Evolutionary conservation across 2,888 invertebrate species (phyloP).

Genomic region (Arrhopalites spinosus): DNA sequence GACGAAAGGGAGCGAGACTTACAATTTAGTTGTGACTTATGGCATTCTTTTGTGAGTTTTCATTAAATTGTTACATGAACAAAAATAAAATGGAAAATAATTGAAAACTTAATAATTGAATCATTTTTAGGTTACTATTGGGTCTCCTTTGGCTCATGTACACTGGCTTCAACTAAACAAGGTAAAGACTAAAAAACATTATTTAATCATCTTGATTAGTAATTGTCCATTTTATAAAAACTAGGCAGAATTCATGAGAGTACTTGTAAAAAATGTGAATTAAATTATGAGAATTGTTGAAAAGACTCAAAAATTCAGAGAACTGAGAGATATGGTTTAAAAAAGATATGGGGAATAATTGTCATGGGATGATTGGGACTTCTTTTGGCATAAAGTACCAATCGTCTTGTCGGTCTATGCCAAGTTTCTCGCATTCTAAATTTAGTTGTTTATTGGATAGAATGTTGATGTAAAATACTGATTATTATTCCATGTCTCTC

Average conservation of each 20-base stretch:
- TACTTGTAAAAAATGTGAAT: neutral
- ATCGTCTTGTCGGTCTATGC: too few relatives aligned
- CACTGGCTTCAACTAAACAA: constrained; percentile 36
- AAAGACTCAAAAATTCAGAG: neutral
- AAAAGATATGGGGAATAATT: neutral
- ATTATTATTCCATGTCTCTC: too few relatives aligned
- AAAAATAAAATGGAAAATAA: too few relatives aligned
- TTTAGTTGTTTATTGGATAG: too few relatives aligned
- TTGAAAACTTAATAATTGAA: too few relatives aligned
- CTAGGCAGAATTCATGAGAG: neutral
- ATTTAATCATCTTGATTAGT: neutral
- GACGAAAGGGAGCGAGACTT: constrained; percentile 42
- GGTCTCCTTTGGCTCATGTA: constrained; percentile 42
- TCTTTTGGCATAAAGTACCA: too few relatives aligned
- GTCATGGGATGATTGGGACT: too few relatives aligned
- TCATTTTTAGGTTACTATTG: constrained; percentile 30
- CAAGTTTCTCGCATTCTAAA: too few relatives aligned
- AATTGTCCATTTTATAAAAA: neutral
- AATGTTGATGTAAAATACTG: too few relatives aligned
- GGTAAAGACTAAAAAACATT: neutral
- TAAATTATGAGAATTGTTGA: too few relatives aligned
- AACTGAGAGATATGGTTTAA: neutral
- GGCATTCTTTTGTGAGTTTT: constrained; percentile 37
- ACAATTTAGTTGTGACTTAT: constrained; percentile 45
- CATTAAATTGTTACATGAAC: too few relatives aligned